Evolutionary conservation across 2,797 vertebrate genomes (phyloP), one percentile per base, ranked within the genome.

Genomic region (Lepilemur septentrionalis): DNA sequence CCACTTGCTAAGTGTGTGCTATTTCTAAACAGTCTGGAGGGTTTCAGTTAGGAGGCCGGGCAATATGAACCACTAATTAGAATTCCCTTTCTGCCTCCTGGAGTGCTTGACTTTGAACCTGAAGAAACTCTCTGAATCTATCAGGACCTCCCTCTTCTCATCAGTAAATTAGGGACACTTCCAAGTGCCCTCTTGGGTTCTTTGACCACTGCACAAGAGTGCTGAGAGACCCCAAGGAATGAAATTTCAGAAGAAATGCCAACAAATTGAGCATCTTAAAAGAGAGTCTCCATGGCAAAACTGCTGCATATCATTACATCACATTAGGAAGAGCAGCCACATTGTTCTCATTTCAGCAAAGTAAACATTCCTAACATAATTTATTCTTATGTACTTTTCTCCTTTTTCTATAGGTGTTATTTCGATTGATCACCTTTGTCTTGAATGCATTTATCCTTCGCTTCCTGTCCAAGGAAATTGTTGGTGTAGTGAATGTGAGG

Each of bases 401-500:
- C 43, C 89, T 97, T 97, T 94, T 96, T 96, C 73, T 94, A 23
- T 97, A 99, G 99, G 99, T 99, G 96, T 98, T 99, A 98, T 99
- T 99, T 98, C 99, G 99, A 7, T 93, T 99, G 76, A 98, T 99
- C 96, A 99, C 99, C 52, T 99, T 99, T 97, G 97, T 99, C 76
- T 98, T 99, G 96, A 99, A 99, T 96, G 99, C 99, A 0, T 99
- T 99, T 98, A 99, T 99, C 0, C 98, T 99, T 93, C 99, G 99
- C n/a, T 99, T 99, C 96, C 99, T 99, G 46, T 99, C 99, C 83
- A 99, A 99, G 94, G 99, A 99, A 98, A 98, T 99, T 14, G 98
- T 99, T 86, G 99, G 99, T 0, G 98, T 99, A 17, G 99, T 99
- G 61, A 99, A 99, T 89, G 99, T 99, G 91, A 99, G 99, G 99